Percentiles rank a stretch among this genome's conserved stretches.
phyloP scores from a whole-genome alignment of 2,797 vertebrate species.

The Lates japonicus region DNA sequence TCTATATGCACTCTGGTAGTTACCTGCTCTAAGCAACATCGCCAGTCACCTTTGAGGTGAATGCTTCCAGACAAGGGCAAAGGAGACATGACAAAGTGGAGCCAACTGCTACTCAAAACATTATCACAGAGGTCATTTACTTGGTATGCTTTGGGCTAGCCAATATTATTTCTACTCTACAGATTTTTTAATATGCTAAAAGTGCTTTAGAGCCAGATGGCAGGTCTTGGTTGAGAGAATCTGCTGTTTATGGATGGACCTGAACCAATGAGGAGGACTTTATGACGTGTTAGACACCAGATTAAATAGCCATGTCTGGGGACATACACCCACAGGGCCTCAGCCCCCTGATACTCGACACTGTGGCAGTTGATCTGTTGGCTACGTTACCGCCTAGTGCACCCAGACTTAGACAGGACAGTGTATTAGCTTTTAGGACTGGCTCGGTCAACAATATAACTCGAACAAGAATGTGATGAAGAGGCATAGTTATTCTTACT shows the following conservation, averaged over 20 bases:
- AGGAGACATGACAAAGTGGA: conserved; percentile 44
- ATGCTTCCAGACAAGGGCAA: conserved; percentile 69
- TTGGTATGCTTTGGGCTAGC: conserved; percentile 42
- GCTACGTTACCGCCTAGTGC: conserved; percentile 26
- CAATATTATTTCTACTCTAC: conserved; percentile 62
- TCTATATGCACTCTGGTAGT: conserved; percentile 68
- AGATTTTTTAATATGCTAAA: conserved; percentile 55
- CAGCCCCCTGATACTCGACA: conserved; percentile 61
- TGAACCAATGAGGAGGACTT: conserved; percentile 63
- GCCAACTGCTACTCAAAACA: conserved; percentile 55
- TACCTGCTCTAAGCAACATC: conserved; percentile 60
- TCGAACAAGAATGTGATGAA: conserved; percentile 71
- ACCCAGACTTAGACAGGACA: conserved; percentile 29
- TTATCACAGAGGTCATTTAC: conserved; percentile 61
- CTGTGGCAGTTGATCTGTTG: conserved; percentile 47
- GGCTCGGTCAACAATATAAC: conserved; percentile 55
- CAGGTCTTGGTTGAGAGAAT: conserved; percentile 67
- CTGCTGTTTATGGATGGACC: conserved; percentile 63
- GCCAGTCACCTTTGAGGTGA: conserved; percentile 64
- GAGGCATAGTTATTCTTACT: conserved; percentile 77
- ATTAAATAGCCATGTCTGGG: conserved; percentile 66
- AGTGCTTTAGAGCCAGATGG: conserved; percentile 66
- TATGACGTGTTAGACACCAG: conserved; percentile 73
- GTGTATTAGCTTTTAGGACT: conserved; percentile 34
- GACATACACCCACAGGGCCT: conserved; percentile 57